Evolutionary conservation across 2,113 vertebrate species (phyloP).

Genomic region (Murina feae): DNA sequence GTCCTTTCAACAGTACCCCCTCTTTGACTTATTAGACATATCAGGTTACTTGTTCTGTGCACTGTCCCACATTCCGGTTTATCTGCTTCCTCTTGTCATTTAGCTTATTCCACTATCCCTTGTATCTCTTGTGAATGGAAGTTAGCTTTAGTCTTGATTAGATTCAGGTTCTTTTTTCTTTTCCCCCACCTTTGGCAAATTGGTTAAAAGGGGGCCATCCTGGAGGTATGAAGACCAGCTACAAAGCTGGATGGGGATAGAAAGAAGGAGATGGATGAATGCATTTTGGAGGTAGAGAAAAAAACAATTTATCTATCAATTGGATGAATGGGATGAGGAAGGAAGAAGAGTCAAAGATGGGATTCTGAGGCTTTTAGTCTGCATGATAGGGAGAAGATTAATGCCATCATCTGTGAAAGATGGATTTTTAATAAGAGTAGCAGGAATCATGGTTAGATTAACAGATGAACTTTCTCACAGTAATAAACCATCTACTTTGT

Average conservation of each 20-base stretch:
- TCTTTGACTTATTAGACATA: slow-evolving; percentile 25
- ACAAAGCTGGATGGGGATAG: background rate
- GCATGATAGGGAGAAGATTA: background rate
- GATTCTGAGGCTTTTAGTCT: slow-evolving; percentile 28
- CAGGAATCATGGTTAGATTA: slow-evolving; percentile 55
- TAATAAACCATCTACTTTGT: slow-evolving; percentile 34
- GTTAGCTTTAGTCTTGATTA: slow-evolving; percentile 19
- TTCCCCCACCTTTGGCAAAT: background rate
- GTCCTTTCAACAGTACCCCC: background rate
- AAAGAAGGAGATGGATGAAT: background rate
- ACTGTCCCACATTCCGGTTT: background rate
- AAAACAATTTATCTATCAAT: slow-evolving; percentile 36
- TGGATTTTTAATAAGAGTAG: slow-evolving; percentile 57
- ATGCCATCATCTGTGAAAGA: slow-evolving; percentile 26
- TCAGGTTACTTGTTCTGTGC: background rate
- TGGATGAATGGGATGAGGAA: background rate
- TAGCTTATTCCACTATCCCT: slow-evolving; percentile 14
- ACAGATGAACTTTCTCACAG: slow-evolving; percentile 44
- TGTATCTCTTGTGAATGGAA: slow-evolving; percentile 13
- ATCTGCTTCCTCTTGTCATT: slow-evolving; percentile 7
- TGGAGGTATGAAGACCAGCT: background rate
- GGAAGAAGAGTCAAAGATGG: slow-evolving; percentile 24
- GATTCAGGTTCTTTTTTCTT: slow-evolving; percentile 7
- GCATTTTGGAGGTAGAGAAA: background rate
- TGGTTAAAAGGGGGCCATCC: slow-evolving; percentile 11